Base-by-base conservation (phyloP, 2,113 vertebrate species). In the Ictalurus punctatus region DNA sequence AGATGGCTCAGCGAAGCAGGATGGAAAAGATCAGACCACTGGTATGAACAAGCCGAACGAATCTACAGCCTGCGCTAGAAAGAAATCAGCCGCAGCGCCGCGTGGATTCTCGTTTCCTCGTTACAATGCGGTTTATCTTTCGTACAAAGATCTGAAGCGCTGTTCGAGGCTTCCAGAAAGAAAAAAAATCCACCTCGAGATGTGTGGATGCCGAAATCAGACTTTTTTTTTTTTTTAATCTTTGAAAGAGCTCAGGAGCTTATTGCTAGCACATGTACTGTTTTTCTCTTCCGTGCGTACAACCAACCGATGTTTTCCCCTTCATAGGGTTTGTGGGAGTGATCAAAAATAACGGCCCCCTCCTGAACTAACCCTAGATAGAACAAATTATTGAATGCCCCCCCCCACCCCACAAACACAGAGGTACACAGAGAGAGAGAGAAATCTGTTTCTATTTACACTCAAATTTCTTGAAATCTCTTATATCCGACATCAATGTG, bases 341-440 rank as follows among this genome's bases (percentile, higher is more conserved):
- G 74, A 78, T 48, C 74, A 52, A 79, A 52, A 79, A 79, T 79
- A 79, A 79, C 54, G 44, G 10, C 44, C 74, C 76, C 76, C 76
- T 52, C 12, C 12, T 52, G 23, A 48, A 48, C 17, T 30, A 74
- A 21, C 30, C 6, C 3, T 30, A 34, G 67, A 16, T 44, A 48
- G 3, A 9, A 54, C 0, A 34, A 63, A 63, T 63, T 83, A 83
- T 25, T 40, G 10, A 83, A 25, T 23, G 2, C 1, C 40, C 10
- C 74, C 17, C 8, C 1, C 19, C 14, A 40, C 13, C 30, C 14
- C 40, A 30, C n/a, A 30, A 3, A 25, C 21, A 25, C 21, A 48
- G 73, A 23, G 21, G 4, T 21, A 76, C 8, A 44, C 21, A 76
- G 19, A 76, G 73, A 76, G 48, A 79, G 25, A 80, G 25, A n/a